Evolutionary conservation across 2,797 vertebrate species (phyloP).

Genomic region (Brachyalestes nurse): DNA sequence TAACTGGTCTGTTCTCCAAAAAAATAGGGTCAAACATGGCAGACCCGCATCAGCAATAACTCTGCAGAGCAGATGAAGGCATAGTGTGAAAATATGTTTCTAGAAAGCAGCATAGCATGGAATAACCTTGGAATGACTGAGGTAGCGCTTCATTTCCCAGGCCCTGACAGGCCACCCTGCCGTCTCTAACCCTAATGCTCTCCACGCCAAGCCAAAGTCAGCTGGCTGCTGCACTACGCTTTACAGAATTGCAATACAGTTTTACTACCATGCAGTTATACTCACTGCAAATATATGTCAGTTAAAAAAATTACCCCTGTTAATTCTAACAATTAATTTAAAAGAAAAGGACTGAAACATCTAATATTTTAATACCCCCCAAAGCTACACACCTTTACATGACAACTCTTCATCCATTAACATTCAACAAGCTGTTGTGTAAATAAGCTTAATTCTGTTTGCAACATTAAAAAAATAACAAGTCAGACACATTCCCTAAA

Average conservation of each 20-base stretch:
- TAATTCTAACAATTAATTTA: too few relatives aligned
- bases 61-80: constrained; percentile 47
- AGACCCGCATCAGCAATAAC: background rate
- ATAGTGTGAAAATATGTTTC: constrained; percentile 64
- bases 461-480: too few relatives aligned
- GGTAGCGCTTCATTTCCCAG: constrained; percentile 71
- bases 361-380: too few relatives aligned
- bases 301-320: background rate
- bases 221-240: background rate
- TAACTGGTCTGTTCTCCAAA: background rate
- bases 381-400: too few relatives aligned
- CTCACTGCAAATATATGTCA: background rate
- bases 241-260: background rate
- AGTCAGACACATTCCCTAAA: too few relatives aligned
- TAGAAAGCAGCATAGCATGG: constrained; percentile 71
- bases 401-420: too few relatives aligned
- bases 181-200: background rate
- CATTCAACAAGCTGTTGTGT: too few relatives aligned
- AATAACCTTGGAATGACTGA: constrained; percentile 74
- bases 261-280: background rate
- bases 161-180: constrained; percentile 57
- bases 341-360: too few relatives aligned
- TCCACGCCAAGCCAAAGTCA: background rate
- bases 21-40: background rate
- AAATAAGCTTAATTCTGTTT: too few relatives aligned